A percentile compares a stretch with the other conserved stretches of the same genome.
These are phyloP conservation scores for Callionymus lyra DNA, from an alignment of 2,113 vertebrate species.

Conservation along the genomic window DNA sequence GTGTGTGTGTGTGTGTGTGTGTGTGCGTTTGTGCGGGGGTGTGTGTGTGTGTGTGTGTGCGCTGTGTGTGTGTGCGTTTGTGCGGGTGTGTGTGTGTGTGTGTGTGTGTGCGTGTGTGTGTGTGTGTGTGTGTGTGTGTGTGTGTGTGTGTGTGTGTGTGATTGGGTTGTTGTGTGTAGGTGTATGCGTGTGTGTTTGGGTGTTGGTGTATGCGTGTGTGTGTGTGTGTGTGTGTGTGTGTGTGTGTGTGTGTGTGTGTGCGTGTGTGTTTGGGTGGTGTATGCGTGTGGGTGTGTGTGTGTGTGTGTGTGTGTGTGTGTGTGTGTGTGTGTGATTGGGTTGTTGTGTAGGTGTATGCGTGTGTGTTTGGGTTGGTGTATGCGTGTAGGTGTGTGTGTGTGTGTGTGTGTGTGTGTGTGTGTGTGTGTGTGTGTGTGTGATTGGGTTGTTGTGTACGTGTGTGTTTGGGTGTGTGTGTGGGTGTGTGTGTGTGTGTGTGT, in stretches of 20 bases:
- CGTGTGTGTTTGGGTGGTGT: conserved; percentile 3
- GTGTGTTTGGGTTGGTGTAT: not conserved
- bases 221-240: not conserved
- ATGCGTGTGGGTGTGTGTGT: not conserved
- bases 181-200: not conserved
- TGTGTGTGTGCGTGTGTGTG: not conserved
- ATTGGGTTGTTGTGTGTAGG: not conserved
- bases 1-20: not conserved
- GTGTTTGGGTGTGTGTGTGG: not conserved
- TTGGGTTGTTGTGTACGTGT: too few relatives aligned
- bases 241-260: not conserved
- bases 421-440: too few relatives aligned
- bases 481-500: too few relatives aligned
- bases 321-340: too few relatives aligned
- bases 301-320: too few relatives aligned
- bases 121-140: too few relatives aligned
- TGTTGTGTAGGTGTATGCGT: too few relatives aligned
- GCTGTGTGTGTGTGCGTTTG: too few relatives aligned
- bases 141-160: too few relatives aligned
- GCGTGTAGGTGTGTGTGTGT: not conserved
- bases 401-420: not conserved
- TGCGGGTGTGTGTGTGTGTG: conserved; percentile 5
- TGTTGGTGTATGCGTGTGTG: not conserved
- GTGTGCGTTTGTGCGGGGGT: too few relatives aligned
- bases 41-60: not conserved